Evolutionary conservation across 2,888 invertebrate species (phyloP), one percentile per base, ranked within the genome.

Genomic region (Cenopis cana): DNA sequence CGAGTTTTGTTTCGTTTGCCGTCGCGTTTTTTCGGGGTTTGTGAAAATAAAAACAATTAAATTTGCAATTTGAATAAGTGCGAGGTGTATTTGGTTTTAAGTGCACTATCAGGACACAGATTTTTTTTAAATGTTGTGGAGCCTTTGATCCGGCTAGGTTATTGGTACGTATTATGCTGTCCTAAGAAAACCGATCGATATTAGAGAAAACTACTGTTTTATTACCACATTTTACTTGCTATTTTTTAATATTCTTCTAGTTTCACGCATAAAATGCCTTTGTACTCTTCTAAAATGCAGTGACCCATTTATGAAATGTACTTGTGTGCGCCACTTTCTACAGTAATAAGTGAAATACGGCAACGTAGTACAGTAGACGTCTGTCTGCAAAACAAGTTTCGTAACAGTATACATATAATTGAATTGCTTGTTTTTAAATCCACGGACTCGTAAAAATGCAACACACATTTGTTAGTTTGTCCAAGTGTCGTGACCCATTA

Each of bases 171-270:
- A 71, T 71, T 67, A 55, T 66, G 76, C 75, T 74, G 78, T 79
- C 79, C 80, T n/a, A 84, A 84, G 76, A 74, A 81, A 85, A 80
- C 82, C 89, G 90, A 92, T 92, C 92, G 89, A 92, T 92, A 91
- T 78, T 85, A 86, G 76, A 72, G 52, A 87, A 87, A 86, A 87
- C 79, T 78, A 82, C 76, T 79, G 77, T 83, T 83, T 79, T 82
- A 81, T 78, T 80, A 74, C n/a, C n/a, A n/a, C 69, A 76, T 78
- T 82, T 74, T 68, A 50, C 76, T 77, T 67, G 69, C 65, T 72
- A 79, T 78, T 77, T 73, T 69, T 73, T 74, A 68, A 56, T 69
- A 74, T 68, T 75, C 18, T 57, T 61, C 33, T 67, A 76, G 67
- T 54, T 62, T n/a, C 61, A 59, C 12, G 17, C 36, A 46, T 73